Percentiles rank a stretch among this genome's conserved stretches.
Conservation (phyloP, 2,888 invertebrate genomes). For the Rhagonycha lutea region DNA sequence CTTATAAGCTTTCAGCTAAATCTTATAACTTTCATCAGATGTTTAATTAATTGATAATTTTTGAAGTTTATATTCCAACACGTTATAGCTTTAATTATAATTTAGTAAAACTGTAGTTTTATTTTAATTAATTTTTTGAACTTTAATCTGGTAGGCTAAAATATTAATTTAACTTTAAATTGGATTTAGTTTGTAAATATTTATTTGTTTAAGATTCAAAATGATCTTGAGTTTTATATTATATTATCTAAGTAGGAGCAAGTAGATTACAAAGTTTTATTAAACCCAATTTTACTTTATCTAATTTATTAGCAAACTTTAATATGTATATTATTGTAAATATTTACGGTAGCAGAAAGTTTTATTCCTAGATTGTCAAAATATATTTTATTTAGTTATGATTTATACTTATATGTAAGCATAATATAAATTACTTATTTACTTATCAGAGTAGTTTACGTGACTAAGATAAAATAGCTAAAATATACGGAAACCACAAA, state of each 20-base stretch:
- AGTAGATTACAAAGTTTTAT: neutral
- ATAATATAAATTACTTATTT: neutral
- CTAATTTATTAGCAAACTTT: neutral
- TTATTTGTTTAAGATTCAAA: neutral
- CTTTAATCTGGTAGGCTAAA: neutral
- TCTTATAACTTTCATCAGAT: no score
- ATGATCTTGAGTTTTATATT: neutral
- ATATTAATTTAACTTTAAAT: neutral
- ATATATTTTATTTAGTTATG: neutral
- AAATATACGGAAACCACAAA: constrained; percentile 3
- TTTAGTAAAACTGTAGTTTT: neutral
- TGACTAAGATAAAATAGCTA: constrained; percentile 4
- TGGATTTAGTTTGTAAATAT: neutral
- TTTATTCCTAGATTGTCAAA: neutral
- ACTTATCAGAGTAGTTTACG: neutral
- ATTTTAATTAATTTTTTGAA: neutral
- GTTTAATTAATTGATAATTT: no score
- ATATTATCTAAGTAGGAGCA: neutral
- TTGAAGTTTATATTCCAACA: no score
- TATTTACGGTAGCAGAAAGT: neutral
- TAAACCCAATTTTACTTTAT: neutral
- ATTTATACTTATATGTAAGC: neutral
- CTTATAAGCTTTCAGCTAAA: no score
- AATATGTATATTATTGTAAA: neutral
- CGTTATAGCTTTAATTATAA: neutral